Base-by-base conservation (phyloP, 2,888 invertebrate genomes). In the Notocelia uddmanniana region DNA sequence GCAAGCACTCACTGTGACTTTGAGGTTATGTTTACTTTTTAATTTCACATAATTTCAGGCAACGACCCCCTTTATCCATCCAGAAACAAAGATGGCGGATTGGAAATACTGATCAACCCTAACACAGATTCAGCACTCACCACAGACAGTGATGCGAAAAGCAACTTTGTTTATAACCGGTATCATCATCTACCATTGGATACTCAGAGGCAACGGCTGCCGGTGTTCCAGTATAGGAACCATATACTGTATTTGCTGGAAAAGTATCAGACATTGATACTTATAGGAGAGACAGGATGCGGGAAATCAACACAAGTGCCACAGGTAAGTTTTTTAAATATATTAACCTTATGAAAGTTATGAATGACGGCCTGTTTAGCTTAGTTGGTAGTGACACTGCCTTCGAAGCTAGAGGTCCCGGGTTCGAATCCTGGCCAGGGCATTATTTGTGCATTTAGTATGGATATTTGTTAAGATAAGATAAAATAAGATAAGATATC, bases 251-350 rank as follows among this genome's bases (percentile, higher is more conserved):
- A 98, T 73, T 87, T 92, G 57, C 89, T 99, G 80, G 98, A 99
- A 88, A 96, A 97, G 76, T 97, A 97, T 89, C 98, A 99, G 88
- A 97, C 97, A 0, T 91, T 99, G 58, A 96, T 99, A 66, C 91
- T 98, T 69, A 95, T 97, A 54, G 99, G 99, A 2, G 99, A 99
- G 87, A 99, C 99, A 2, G 99, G 99, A 31, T 98, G 97, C 79
- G 99, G 99, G 45, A 98, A 99, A 90, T 98, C 98, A 83, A 99
- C 99, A 0, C 99, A 99, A 94, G 96, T 99, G 75, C 98, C 98
- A 62, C 98, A 98, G 96, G 98, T 98, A 90, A 91, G 93, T 48
- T 52, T 26, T 26, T 10, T 58, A 5, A 5, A 8, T 31, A 31
- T 31, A n/a, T n/a, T n/a, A n/a, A n/a, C n/a, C n/a, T n/a, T n/a